These are phyloP conservation scores for Aeoliscus strigatus DNA, from an alignment of 2,797 vertebrate species.

Conservation along the genomic window DNA sequence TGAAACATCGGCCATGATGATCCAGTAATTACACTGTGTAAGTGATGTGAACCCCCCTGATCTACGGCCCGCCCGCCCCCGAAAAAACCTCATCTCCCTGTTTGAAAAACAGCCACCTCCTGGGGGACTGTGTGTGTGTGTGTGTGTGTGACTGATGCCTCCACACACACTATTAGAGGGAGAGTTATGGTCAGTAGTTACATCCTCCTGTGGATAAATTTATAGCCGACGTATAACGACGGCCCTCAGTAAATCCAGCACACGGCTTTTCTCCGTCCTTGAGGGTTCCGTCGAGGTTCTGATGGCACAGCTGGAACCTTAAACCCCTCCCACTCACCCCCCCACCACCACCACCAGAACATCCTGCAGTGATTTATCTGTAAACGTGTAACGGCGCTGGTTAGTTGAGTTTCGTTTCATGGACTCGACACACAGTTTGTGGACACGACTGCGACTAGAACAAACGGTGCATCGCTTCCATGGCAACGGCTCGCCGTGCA, in stretches of 20 bases:
- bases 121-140: conserved; percentile 17
- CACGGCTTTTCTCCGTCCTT: conserved; percentile 51
- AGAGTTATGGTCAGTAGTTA: conserved; percentile 57
- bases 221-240: conserved; percentile 45
- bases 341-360: no score
- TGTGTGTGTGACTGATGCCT: conserved; percentile 40
- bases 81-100: conserved; percentile 35
- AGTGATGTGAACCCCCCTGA: conserved; percentile 24
- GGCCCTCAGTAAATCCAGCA: conserved; percentile 47
- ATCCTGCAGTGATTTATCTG: no score
- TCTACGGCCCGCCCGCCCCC: conserved; percentile 27
- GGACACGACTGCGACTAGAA: no score
- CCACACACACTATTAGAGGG: conserved; percentile 49
- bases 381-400: no score
- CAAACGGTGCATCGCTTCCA: no score
- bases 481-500: no score
- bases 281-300: conserved; percentile 26
- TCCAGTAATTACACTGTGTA: conserved; percentile 42
- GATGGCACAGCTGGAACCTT: conserved; percentile 15
- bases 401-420: no score
- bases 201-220: conserved; percentile 46
- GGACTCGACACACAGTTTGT: no score
- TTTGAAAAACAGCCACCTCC: conserved; percentile 44
- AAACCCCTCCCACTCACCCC: no score
- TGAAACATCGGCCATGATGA: conserved; percentile 48